Evolutionary conservation across 1,140 invertebrate species (phyloP).

Genomic region (Melitaea cinxia): DNA sequence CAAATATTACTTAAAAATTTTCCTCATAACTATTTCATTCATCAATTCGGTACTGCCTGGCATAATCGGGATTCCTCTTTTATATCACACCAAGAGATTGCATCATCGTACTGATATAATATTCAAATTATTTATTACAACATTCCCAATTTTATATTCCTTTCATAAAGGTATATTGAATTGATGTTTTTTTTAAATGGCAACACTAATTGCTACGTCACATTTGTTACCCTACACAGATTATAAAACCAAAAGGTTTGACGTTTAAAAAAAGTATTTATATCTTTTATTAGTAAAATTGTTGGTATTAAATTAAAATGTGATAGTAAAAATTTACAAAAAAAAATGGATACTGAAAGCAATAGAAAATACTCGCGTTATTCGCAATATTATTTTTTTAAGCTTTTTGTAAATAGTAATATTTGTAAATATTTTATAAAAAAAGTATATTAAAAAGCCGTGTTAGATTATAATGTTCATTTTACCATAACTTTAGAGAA

Average conservation of each 20-base stretch:
- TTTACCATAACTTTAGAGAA: constrained; percentile 32
- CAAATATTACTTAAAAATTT: too few relatives aligned
- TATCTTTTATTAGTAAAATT: not conserved
- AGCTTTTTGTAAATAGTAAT: constrained; percentile 21
- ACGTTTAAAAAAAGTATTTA: not conserved
- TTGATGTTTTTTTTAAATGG: constrained; percentile 1
- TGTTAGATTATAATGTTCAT: constrained; percentile 11
- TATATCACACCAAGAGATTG: not conserved
- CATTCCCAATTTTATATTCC: constrained; percentile 9
- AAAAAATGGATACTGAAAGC: constrained; percentile 14
- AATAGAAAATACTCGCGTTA: constrained; percentile 27
- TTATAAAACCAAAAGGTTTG: too few relatives aligned
- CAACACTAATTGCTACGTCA: not conserved
- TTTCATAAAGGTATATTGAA: constrained; percentile 25
- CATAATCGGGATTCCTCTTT: constrained; percentile 15
- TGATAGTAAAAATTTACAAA: constrained; percentile 19
- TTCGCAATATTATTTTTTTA: constrained; percentile 14
- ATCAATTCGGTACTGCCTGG: too few relatives aligned
- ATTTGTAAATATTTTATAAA: not conserved
- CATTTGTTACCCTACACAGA: not conserved
- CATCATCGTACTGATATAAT: not conserved
- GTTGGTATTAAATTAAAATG: constrained; percentile 20
- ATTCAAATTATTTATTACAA: constrained; percentile 6
- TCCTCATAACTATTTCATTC: too few relatives aligned
- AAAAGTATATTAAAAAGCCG: constrained; percentile 1